phyloP scores from a whole-genome alignment of 2,797 vertebrate genomes.

The Hipposideros larvatus region DNA sequence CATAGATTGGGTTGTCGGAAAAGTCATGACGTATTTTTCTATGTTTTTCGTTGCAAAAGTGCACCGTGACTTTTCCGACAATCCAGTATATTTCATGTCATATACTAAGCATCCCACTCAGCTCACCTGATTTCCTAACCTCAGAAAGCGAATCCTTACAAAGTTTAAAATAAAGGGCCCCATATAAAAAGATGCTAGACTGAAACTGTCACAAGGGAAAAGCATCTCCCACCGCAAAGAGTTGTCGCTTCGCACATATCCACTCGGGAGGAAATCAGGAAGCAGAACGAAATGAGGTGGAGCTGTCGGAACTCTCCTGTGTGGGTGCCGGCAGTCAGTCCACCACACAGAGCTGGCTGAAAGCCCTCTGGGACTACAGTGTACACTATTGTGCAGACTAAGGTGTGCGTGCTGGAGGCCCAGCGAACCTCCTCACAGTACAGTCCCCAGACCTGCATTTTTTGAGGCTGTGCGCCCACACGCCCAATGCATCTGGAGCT shows the following conservation, averaged over 20 bases:
- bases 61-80: too few species aligned
- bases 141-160: not conserved
- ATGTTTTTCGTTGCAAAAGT: too few species aligned
- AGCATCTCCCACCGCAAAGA: too few species aligned
- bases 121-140: not conserved
- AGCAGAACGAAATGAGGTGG: not conserved
- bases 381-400: not conserved
- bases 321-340: not conserved
- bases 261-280: not conserved
- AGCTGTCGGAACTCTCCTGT: rapidly evolving
- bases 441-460: not conserved
- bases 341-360: not conserved
- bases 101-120: rapidly evolving
- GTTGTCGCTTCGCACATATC: not conserved
- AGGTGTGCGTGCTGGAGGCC: not conserved
- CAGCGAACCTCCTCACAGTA: rapidly evolving
- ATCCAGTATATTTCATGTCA: not conserved
- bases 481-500: not conserved
- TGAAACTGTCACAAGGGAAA: not conserved
- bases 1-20: too few species aligned
- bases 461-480: not conserved
- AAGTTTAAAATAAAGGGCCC: not conserved
- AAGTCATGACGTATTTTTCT: too few species aligned
- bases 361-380: not conserved
- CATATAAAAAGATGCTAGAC: not conserved